These are phyloP conservation scores for Hassar affinis DNA, from an alignment of 2,113 vertebrate species.

Conservation along the genomic window DNA sequence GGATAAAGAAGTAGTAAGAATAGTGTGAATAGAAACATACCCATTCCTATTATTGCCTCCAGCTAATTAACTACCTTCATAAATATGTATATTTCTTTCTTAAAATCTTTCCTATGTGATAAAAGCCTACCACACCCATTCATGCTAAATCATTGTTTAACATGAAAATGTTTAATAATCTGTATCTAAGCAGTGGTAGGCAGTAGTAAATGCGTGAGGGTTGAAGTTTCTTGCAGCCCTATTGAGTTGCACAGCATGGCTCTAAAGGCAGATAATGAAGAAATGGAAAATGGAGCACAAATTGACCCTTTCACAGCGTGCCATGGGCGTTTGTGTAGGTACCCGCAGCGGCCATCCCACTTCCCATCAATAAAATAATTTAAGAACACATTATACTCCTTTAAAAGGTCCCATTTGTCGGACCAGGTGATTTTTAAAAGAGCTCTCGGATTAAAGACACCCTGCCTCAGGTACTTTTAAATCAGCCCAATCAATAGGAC, in stretches of 20 bases:
- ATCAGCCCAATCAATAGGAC: constrained; percentile 75
- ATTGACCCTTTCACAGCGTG: constrained; percentile 98
- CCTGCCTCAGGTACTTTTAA: constrained; percentile 80
- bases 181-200: constrained; percentile 70
- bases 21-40: neutral
- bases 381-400: constrained; percentile 98
- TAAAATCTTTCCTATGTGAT: constrained; percentile 22
- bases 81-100: constrained; percentile 47
- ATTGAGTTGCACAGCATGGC: constrained; percentile 80
- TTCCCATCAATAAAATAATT: constrained; percentile 94
- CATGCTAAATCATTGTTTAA: constrained; percentile 55
- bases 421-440: constrained; percentile 99
- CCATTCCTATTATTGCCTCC: neutral
- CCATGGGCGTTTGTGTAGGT: constrained; percentile 86
- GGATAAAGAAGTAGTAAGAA: neutral
- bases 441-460: constrained; percentile 83
- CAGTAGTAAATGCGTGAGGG: constrained; percentile 79
- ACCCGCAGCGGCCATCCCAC: constrained; percentile 91
- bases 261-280: constrained; percentile 85
- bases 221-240: constrained; percentile 80
- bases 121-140: neutral
- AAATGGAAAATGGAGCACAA: constrained; percentile 97
- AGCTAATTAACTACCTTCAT: neutral
- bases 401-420: constrained; percentile 93
- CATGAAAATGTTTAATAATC: constrained; percentile 77